Conservation (phyloP, 2,113 vertebrate genomes). For the Ovis aries region DNA sequence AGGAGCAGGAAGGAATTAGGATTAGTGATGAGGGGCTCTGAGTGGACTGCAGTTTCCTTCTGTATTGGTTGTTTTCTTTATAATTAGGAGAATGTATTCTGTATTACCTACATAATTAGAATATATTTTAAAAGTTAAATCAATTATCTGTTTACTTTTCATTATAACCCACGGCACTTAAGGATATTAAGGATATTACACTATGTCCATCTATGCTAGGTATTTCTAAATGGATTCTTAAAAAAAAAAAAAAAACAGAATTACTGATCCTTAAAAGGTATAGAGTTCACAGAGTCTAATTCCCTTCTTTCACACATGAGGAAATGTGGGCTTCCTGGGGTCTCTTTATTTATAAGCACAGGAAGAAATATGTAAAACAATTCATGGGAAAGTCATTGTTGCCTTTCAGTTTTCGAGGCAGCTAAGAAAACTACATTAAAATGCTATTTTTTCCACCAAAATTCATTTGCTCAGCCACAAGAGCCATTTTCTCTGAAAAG, state of each 20-base stretch:
- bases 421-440: neutral
- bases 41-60: neutral
- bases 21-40: neutral
- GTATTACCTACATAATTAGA: neutral
- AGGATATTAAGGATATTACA: neutral
- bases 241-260: neutral
- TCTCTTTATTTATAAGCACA: neutral
- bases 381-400: neutral
- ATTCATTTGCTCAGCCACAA: neutral
- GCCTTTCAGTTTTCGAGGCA: neutral
- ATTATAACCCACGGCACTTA: neutral
- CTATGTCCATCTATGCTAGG: neutral
- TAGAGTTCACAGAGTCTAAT: neutral
- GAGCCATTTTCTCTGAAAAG: neutral
- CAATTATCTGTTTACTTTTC: conserved; percentile 3
- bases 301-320: neutral
- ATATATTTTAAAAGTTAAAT: neutral
- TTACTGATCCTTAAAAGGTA: neutral
- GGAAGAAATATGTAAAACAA: neutral
- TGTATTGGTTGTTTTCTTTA: neutral
- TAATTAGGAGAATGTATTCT: neutral
- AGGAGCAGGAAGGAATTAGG: neutral
- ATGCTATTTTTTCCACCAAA: neutral
- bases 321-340: neutral
- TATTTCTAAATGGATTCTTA: neutral